Conservation (phyloP, 2,797 vertebrate genomes). For the Peromyscus aztecus region DNA sequence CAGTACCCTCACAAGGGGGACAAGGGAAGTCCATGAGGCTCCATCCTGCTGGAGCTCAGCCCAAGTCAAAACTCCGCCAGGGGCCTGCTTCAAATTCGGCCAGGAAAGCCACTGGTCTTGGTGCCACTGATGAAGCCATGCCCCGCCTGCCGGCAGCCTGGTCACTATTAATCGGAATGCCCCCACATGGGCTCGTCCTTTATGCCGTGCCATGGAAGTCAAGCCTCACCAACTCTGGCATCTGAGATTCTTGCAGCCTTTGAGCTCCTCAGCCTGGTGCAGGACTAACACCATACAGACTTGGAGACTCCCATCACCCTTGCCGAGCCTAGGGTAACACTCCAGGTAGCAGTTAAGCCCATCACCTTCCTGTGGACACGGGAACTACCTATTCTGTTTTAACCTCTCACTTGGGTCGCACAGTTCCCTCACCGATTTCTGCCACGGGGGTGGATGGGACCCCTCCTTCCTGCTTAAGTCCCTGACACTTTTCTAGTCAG, state of each 20-base stretch:
- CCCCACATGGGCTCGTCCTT: not conserved
- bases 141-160: too few species aligned
- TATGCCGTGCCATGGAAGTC: not conserved
- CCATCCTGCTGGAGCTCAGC: not conserved
- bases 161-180: not conserved
- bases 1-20: not conserved
- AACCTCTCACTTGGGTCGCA: not conserved
- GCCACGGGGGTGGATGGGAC: not conserved
- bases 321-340: too few species aligned
- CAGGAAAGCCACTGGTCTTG: not conserved
- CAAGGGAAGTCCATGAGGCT: not conserved
- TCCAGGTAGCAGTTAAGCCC: not conserved
- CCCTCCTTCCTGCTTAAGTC: not conserved
- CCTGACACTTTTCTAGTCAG: not conserved
- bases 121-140: too few species aligned
- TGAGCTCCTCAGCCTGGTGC: not conserved
- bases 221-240: too few species aligned
- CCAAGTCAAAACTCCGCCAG: not conserved
- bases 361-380: not conserved
- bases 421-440: not conserved
- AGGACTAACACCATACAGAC: not conserved
- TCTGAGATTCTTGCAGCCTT: not conserved
- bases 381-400: not conserved
- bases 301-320: not conserved
- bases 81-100: not conserved